Evolutionary conservation across 2,888 invertebrate species (phyloP), one percentile per base, ranked within the genome.

Genomic region (Phyllotreta striolata): DNA sequence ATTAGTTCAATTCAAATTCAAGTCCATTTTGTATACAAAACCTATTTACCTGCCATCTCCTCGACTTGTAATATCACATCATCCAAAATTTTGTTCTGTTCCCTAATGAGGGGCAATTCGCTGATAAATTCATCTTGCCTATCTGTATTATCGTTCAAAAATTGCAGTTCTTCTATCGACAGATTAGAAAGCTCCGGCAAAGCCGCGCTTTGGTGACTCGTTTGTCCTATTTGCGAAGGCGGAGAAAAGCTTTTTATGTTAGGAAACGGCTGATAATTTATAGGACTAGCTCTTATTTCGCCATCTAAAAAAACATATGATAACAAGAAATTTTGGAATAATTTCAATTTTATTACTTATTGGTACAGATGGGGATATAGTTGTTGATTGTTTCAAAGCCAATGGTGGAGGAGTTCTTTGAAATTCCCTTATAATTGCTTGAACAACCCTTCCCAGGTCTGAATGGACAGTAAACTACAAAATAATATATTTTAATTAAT

Each of bases 381-480:
- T 74, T 66, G 54, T 62, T 6, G 62, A 49, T 62, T 66, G 39
- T 66, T 64, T 67, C 49, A 59, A 38, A 46, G 65, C 64, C 63
- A 86, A 74, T 49, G 83, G 84, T 57, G 84, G 87, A 66, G 86
- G 88, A 76, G 82, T 88, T 73, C 88, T 85, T 79, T 91, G 89
- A 72, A 91, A 91, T 80, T 93, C 92, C 59, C 92, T 83, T 67
- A 90, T 90, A 52, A 92, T 89, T 13, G 90, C 92, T 79, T 92
- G 92, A 0, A 92, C 92, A 2, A 93, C 89, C 62, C 92, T 85
- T 0, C 91, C 91, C 69, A 93, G 84, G 81, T 93, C 93, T 0
- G 92, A 92, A 81, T 92, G 91, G 44, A 88, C 83, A 12, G 91
- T 89, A 75, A 89, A 92, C 86, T 89, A 65, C 66, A 77, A 70